These are phyloP conservation scores for Corythornis madagascariensis DNA, from an alignment of 2,113 vertebrate genomes.

Conservation along the genomic window DNA sequence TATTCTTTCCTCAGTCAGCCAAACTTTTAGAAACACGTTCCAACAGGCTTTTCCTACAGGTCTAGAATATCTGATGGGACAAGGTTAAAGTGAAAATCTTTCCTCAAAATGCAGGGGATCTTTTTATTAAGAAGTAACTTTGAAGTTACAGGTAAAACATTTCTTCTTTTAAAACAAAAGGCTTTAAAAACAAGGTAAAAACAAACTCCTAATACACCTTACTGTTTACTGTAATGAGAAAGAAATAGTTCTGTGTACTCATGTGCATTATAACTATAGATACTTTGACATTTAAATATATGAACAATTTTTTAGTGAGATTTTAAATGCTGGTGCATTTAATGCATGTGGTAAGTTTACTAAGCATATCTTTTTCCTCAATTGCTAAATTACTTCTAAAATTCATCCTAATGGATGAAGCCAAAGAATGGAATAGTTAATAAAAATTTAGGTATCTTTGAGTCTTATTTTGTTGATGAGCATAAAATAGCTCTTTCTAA, in stretches of 20 bases:
- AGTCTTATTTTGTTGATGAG: background rate
- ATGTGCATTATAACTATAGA: background rate
- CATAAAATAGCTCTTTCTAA: background rate
- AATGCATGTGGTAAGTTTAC: background rate
- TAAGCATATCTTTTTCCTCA: background rate
- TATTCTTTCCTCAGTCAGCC: background rate
- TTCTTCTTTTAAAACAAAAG: background rate
- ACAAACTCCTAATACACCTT: background rate
- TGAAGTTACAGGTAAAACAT: background rate
- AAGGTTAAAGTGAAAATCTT: background rate
- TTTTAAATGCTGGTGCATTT: background rate
- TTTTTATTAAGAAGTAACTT: background rate
- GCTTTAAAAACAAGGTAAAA: background rate
- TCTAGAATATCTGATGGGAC: conserved; percentile 36
- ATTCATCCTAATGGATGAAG: background rate
- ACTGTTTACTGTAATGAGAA: background rate
- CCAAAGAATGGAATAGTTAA: background rate
- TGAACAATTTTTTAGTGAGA: background rate
- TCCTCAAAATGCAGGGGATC: background rate
- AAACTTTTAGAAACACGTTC: conserved; percentile 2
- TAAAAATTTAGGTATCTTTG: background rate
- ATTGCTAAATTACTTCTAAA: background rate
- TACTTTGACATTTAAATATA: background rate
- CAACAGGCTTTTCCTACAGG: conserved; percentile 20
- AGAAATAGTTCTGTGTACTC: background rate